A percentile compares a stretch with the other conserved stretches of the same genome.
These are phyloP conservation scores for Lutjanus erythropterus DNA, from an alignment of 2,113 vertebrate genomes.

Conservation along the genomic window DNA sequence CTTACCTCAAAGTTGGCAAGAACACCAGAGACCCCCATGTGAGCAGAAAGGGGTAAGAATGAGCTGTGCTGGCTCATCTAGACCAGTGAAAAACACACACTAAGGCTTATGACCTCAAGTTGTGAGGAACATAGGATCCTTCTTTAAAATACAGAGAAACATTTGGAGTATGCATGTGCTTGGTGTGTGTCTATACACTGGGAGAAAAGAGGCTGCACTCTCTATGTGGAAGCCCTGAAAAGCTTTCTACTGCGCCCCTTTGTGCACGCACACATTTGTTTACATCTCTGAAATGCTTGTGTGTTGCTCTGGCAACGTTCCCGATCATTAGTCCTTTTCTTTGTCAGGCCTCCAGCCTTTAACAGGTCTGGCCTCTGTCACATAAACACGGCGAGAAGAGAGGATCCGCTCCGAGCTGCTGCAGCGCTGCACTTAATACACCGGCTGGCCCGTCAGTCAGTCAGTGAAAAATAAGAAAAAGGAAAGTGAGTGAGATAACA, in stretches of 20 bases:
- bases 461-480: conserved; percentile 21
- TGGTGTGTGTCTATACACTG: background rate
- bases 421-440: conserved; percentile 26
- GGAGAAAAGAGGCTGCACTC: conserved; percentile 18
- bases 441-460: conserved; percentile 7
- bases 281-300: conserved; percentile 75
- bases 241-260: conserved; percentile 39
- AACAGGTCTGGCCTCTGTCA: conserved; percentile 78
- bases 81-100: background rate
- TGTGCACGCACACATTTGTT: conserved; percentile 68
- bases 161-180: conserved; percentile 30
- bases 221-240: conserved; percentile 56
- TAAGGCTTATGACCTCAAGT: conserved; percentile 22
- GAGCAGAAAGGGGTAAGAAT: conserved; percentile 26
- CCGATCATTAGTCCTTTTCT: conserved; percentile 69
- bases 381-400: conserved; percentile 67
- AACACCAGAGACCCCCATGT: conserved; percentile 5
- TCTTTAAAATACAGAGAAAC: conserved; percentile 35
- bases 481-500: conserved; percentile 21
- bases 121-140: conserved; percentile 19
- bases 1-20: conserved; percentile 31
- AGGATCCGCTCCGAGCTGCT: conserved; percentile 47
- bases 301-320: conserved; percentile 71
- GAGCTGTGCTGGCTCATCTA: conserved; percentile 36
- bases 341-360: conserved; percentile 73